A percentile compares a stretch with the other conserved stretches of the same genome.
phyloP scores from a whole-genome alignment of 2,113 vertebrate species.

The Galbula dea region DNA sequence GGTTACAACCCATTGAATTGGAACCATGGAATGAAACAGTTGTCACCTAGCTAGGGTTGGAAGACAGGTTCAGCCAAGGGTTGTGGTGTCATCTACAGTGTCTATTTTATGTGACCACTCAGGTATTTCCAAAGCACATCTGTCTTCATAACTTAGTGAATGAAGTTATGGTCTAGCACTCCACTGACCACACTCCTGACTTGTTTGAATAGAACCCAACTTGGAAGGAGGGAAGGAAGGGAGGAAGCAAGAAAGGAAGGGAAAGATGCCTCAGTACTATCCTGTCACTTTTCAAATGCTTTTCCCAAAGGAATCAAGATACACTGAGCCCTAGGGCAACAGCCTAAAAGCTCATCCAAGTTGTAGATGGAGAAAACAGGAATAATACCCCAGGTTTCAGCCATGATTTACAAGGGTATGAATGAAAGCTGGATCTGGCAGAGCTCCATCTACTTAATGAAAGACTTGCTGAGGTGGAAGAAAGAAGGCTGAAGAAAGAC shows the following conservation, averaged over 20 bases:
- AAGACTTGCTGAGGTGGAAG: constrained; percentile 2
- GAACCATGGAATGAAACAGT: not conserved
- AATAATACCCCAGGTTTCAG: constrained; percentile 29
- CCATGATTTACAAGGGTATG: constrained; percentile 14
- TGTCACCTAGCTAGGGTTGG: not conserved
- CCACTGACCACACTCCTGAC: not conserved
- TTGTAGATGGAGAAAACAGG: not conserved
- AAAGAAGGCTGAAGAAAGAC: not conserved
- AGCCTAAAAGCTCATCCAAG: not conserved
- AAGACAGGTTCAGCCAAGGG: not conserved
- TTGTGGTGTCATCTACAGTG: not conserved
- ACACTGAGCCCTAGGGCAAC: not conserved
- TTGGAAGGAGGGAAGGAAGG: not conserved
- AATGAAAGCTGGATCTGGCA: constrained; percentile 48
- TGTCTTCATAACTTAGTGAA: not conserved
- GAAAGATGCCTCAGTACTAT: not conserved
- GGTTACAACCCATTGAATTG: not conserved
- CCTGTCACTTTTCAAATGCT: not conserved
- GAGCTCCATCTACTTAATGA: constrained; percentile 40
- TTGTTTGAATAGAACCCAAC: not conserved
- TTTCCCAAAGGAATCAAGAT: constrained; percentile 17
- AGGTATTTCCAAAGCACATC: not conserved
- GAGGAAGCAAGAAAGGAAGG: too few species aligned
- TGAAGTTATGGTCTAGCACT: rapidly evolving
- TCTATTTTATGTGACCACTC: not conserved